Percentiles rank a stretch among this genome's conserved stretches.
Conservation (phyloP, 2,888 invertebrate species). For the Folsomia candida region DNA sequence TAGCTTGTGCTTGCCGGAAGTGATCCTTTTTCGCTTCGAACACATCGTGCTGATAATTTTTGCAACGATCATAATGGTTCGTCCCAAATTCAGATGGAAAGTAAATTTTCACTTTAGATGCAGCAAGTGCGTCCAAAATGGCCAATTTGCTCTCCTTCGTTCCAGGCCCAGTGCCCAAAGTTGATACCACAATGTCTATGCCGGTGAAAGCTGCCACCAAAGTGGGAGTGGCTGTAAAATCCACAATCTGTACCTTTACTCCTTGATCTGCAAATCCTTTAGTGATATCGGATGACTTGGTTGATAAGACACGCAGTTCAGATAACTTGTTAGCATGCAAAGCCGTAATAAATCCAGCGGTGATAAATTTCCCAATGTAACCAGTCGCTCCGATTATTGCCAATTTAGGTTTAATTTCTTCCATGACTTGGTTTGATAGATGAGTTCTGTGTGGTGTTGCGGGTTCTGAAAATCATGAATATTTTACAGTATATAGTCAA, state of each 20-base stretch:
- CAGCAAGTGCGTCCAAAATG: slow-evolving; percentile 13
- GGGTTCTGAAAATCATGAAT: too few relatives aligned
- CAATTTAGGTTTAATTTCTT: slow-evolving; percentile 14
- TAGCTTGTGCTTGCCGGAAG: slow-evolving; percentile 11
- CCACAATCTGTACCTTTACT: slow-evolving; percentile 18
- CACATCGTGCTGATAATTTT: slow-evolving; percentile 4
- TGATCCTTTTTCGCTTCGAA: slow-evolving; percentile 16
- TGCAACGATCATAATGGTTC: slow-evolving; percentile 9
- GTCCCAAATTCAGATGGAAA: slow-evolving; percentile 29
- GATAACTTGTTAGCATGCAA: slow-evolving; percentile 1
- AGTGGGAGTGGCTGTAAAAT: not conserved
- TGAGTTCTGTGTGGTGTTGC: too few relatives aligned
- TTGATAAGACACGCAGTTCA: slow-evolving; percentile 17
- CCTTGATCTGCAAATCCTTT: slow-evolving; percentile 1
- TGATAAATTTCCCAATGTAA: slow-evolving; percentile 21
- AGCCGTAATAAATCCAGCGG: slow-evolving; percentile 12
- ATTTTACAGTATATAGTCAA: too few relatives aligned
- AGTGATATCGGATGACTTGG: not conserved
- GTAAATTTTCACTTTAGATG: slow-evolving; percentile 20
- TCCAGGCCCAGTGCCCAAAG: slow-evolving; percentile 14
- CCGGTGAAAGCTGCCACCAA: not conserved
- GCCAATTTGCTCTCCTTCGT: slow-evolving; percentile 4
- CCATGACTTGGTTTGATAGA: too few relatives aligned
- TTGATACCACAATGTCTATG: slow-evolving; percentile 17
- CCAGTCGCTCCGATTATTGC: slow-evolving; percentile 20